A percentile compares a stretch with the other conserved stretches of the same genome.
Conservation (phyloP, 2,888 invertebrate species). For the Thumatha senex region DNA sequence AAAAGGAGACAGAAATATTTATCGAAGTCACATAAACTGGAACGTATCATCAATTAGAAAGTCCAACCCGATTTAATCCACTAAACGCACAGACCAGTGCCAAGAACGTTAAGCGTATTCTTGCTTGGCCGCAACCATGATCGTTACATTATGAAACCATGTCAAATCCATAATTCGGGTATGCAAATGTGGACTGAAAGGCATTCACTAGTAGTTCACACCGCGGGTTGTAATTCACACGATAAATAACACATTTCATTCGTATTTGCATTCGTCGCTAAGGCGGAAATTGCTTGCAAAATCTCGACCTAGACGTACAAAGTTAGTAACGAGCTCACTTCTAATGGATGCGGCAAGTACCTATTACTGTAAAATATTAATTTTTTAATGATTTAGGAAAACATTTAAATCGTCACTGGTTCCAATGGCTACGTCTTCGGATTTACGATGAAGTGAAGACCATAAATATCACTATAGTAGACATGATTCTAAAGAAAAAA, state of each 20-base stretch:
- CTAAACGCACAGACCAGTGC: conserved; percentile 8
- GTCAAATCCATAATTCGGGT: conserved; percentile 39
- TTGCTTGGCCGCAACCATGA: conserved; percentile 17
- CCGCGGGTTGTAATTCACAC: conserved; percentile 64
- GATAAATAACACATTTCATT: conserved; percentile 78
- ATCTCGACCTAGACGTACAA: conserved; percentile 59
- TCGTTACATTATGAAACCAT: conserved; percentile 27
- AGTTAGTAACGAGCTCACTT: conserved; percentile 38
- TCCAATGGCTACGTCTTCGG: too few species aligned
- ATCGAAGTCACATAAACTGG: neutral
- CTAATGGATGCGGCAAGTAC: conserved; percentile 46
- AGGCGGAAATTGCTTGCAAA: conserved; percentile 76
- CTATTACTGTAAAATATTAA: neutral
- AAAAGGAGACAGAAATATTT: too few species aligned
- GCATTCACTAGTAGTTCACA: conserved; percentile 48
- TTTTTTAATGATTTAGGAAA: too few species aligned
- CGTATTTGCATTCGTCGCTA: conserved; percentile 74
- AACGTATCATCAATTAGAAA: conserved; percentile 10
- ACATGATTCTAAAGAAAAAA: too few species aligned
- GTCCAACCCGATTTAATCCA: conserved; percentile 11
- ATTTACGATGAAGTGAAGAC: too few species aligned
- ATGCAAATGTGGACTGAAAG: conserved; percentile 41
- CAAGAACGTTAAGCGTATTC: conserved; percentile 19
- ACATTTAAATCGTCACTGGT: too few species aligned
- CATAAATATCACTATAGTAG: too few species aligned